Evolutionary conservation across 1,140 invertebrate species (phyloP), one percentile per base, ranked within the genome.

Genomic region (Leucophenga varia): DNA sequence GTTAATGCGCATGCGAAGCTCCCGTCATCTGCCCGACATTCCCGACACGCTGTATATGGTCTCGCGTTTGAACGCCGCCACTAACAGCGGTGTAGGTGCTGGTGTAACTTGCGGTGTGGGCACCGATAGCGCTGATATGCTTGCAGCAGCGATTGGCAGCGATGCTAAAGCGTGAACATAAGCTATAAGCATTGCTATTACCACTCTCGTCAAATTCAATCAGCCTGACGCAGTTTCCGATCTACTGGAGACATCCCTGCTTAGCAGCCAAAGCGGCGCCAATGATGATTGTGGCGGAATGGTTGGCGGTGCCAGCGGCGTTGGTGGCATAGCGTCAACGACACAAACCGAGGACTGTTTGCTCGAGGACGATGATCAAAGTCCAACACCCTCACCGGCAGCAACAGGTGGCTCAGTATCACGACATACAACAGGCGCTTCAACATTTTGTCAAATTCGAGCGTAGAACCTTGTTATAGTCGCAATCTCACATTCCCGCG

Each of bases 41-140:
- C 93, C 93, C 0, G 94, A 97, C 76, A 93, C 93, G 2, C 78
- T 96, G 19, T 97, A 96, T 71, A 96, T 97, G 94, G 89, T 95
- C 18, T 75, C 73, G 30, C 61, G 71, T 3, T 65, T 75, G 56
- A 75, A 76, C 36, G 64, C 64, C 13, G 47, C 52, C 39, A 31
- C 59, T 32, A 68, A 72, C 43, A 73, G 80, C 5, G 79, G 74
- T 61, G 81, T 85, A 47, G 57, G 61, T 19, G 76, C 59, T 36
- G 85, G 81, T 21, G 80, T 83, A 40, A 59, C 49, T 37, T 73
- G 81, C 2, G 79, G 76, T 54, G 76, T 61, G 18, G 85, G 82
- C 20, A 79, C 84, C 9, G 83, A 82, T 44, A 84, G 83, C 43
- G 79, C 82, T 37, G 82, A 84, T 70, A 74, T 82, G 57, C 74